phyloP scores from a whole-genome alignment of 2,888 invertebrate species.

The Dicycla oo region DNA sequence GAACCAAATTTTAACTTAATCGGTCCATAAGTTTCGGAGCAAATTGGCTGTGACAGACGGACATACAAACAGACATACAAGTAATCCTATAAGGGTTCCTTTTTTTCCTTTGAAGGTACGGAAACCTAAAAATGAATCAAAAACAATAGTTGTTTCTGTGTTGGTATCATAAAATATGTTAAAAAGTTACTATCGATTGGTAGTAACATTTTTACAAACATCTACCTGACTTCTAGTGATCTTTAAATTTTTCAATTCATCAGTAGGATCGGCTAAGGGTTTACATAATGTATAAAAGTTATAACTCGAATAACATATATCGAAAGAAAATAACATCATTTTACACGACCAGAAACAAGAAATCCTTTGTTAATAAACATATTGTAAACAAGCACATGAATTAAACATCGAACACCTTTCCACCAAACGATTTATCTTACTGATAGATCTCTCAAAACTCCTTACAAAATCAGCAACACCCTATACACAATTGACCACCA shows the following conservation, averaged over 20 bases:
- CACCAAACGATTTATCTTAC: slow-evolving; percentile 1
- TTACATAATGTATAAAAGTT: not conserved
- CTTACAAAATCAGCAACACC: slow-evolving; percentile 41
- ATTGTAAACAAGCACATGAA: slow-evolving; percentile 23
- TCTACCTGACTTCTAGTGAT: not conserved
- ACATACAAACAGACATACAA: too few relatives aligned
- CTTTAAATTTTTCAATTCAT: not conserved
- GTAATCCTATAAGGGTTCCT: too few relatives aligned
- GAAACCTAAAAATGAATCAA: too few relatives aligned
- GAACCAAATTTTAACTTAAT: too few relatives aligned
- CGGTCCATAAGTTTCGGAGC: too few relatives aligned
- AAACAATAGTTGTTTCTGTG: too few relatives aligned
- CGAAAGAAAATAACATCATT: not conserved
- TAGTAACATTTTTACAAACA: not conserved
- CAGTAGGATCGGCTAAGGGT: not conserved
- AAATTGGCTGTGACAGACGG: too few relatives aligned
- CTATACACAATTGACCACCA: slow-evolving; percentile 60
- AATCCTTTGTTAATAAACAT: not conserved
- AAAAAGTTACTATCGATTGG: too few relatives aligned
- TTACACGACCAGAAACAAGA: not conserved
- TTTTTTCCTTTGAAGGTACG: too few relatives aligned
- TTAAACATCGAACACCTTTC: slow-evolving; percentile 29
- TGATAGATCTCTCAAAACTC: slow-evolving; percentile 27
- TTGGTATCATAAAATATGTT: too few relatives aligned
- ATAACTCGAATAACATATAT: not conserved